Base-by-base conservation (phyloP, 2,113 vertebrate species). In the Clinocottus analis region DNA sequence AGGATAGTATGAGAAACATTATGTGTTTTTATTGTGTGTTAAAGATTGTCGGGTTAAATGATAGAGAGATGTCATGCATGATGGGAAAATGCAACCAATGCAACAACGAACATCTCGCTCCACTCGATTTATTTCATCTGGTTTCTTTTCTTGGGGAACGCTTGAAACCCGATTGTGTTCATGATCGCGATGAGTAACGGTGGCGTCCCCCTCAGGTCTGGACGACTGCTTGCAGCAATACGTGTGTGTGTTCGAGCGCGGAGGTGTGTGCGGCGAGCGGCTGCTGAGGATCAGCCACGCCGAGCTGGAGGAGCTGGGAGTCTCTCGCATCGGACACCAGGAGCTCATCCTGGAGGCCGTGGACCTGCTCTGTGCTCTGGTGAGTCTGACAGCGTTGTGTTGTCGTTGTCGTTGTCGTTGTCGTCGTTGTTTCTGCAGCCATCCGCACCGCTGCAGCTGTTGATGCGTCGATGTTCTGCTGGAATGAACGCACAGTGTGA, bases 211-310 rank as follows among this genome's bases (percentile, higher is more conserved):
- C 88, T 19, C 85, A 99, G 97, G 97, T 88, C 96, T 99, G 88
- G 97, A 98, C 90, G 97, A 99, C 87, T 99, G 97, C 78, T 89
- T 99, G 90, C 98, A 99, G 87, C 97, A 99, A 83, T 99, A 99
- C 63, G 98, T 99, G 87, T 96, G 97, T 87, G 98, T 98, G 91
- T 98, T 99, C 71, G 97, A 99, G 89, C 95, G 96, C 21, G 97
- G 97, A 86, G 98, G 97, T 82, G 97, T 99, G 58, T 96, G 97
- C 59, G 98, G 98, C 0, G 98, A 99, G 91, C 95, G 98, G 78
- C 93, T 99, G 80, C 94, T 99, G 56, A 96, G 97, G 56, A 98
- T 99, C 83, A 99, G 97, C 87, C 98, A 99, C 84, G 97, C 97
- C 63, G 98, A 99, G 86, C 95, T 99, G 71, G 98, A 99, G 90